Base-by-base conservation (phyloP, 1,140 invertebrate species). In the Drosophila neocordata region DNA sequence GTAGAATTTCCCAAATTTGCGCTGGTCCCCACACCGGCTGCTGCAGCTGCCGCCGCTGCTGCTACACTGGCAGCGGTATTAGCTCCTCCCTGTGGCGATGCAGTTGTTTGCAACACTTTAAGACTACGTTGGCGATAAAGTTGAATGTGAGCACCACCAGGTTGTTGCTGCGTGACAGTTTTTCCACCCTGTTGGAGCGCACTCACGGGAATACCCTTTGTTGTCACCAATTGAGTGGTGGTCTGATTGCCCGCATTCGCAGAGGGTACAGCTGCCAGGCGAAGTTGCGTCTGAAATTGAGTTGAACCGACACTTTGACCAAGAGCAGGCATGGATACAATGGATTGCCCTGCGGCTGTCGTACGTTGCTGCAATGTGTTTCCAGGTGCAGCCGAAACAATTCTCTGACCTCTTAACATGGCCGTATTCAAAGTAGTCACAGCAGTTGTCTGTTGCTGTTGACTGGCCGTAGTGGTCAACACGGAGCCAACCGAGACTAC, bases 121-220 rank as follows among this genome's bases (percentile, higher is more conserved):
- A 92, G 67, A 73, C 93, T 93, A 35, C 93, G 79, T 70, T 93
- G 92, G n/a, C 93, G 68, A 59, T 93, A 93, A 13, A 93, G 90
- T 65, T 93, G 92, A 44, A 93, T 91, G 56, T 93, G 92, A 13
- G 93, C 79, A 48, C 93, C 92, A 1, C 65, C 73, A 2, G 68
- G 68, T 22, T 82, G 68, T 27, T 82, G 79, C 37, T 91, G 90
- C 34, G 89, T 92, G 4, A 92, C 92, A 6, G 90, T 74, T 2
- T 92, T 92, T 7, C 89, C 76, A 79, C 92, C 89, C n/a, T 93
- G 92, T 53, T 92, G 92, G 13, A 91, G 38, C 0, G 90, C 75
- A 35, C 82, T 89, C 1, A 92, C 92, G 4, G 92, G 89, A 6
- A 92, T 91, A 6, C 92, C 91, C 78, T 92, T 92, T 12, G 91